Evolutionary conservation across 2,113 vertebrate genomes (phyloP), one percentile per base, ranked within the genome.

Genomic region (Fregata magnificens): DNA sequence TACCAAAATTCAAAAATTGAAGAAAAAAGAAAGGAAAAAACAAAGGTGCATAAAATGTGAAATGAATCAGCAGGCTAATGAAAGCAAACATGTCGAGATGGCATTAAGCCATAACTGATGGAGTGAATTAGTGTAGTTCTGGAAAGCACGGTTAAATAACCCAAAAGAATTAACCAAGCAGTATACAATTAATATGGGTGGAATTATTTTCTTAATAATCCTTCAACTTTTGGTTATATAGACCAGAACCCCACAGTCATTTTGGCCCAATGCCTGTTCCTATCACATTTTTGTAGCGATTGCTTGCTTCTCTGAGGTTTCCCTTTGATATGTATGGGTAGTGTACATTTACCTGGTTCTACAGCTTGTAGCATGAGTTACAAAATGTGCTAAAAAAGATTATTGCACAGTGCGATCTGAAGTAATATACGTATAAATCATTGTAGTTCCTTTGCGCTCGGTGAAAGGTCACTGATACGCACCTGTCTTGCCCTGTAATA

Each of bases 101-200:
- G 66, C 81, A 24, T 40, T 47, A 38, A 47, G 61, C 44, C 32
- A 32, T 78, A 34, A 22, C 31, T 82, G 85, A 70, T 87, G 63
- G 86, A 88, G 58, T 18, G 84, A 82, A 82, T 88, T 49, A 80
- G 70, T 17, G 56, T 36, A 72, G 86, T 86, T 91, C 71, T 82
- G 42, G 77, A 62, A 93, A 96, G 72, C 66, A 45, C 26, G 81
- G 42, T 90, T 97, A 69, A 96, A 93, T 88, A 90, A 90, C 92
- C 78, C n/a, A 25, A 86, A 92, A 87, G 73, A 94, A 85, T 66
- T 91, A 94, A 91, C 76, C 71, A 91, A 66, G 69, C 63, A 31
- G 65, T 14, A 55, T 42, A 32, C 61, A 50, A 80, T 90, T 86
- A 66, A 47, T 88, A 56, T 69, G 81, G 73, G 72, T 42, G 62